Evolutionary conservation across 2,113 vertebrate species (phyloP), one percentile per base, ranked within the genome.

Genomic region (Crocuta crocuta): DNA sequence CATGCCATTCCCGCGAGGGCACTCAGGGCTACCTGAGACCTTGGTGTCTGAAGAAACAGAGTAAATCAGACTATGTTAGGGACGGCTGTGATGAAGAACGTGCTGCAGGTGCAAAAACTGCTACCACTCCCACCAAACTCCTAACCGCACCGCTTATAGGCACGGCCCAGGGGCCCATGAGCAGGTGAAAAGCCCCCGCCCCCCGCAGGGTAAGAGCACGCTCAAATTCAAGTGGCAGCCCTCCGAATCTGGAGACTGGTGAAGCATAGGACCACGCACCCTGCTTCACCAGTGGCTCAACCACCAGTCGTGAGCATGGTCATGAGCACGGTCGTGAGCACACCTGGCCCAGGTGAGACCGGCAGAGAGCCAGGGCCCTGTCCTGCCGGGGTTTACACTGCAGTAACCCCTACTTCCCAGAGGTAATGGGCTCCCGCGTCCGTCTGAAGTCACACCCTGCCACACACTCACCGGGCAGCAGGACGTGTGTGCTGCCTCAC

Each of bases 181-280:
- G 61, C 26, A 10, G 1, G 24, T 21, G 17, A 21, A 45, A 35
- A 13, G 21, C 19, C 71, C 39, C 23, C 70, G 4, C 19, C 35
- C 13, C 53, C 8, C 7, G 24, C 43, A 70, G 31, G 31, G 2
- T 8, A 15, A 73, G 7, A 45, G 11, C n/a, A 35, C 33, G n/a
- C 48, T 28, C 2, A 55, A n/a, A 10, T 5, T 53, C 43, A 58
- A 48, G 63, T 2, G 3, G 10, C 3, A 35, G 73, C 0, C 13
- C 33, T 61, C 63, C 6, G 23, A 2, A 10, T 6, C 70, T 28
- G 19, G 19, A 50, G 15, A 6, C 4, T 0, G 19, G 15, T 4
- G 8, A 53, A 8, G 13, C 43, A 45, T 35, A 8, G 0, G 7
- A 10, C 35, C 7, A 1, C 3, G 2, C 24, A 13, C n/a, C 53